Evolutionary conservation across 1,140 invertebrate species (phyloP).

Genomic region (Pogonomyrmex barbatus): DNA sequence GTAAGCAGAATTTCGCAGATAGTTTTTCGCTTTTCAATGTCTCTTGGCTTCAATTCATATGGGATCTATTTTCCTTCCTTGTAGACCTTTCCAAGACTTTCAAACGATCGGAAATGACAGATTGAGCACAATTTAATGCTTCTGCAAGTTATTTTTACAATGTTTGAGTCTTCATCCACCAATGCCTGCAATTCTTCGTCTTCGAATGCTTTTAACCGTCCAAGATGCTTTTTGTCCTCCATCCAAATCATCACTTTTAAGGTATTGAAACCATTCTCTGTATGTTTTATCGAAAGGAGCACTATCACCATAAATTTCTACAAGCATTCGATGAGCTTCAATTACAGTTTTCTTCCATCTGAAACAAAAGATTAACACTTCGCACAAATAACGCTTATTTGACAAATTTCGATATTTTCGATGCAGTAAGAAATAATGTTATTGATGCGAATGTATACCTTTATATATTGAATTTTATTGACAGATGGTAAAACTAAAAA

Average conservation of each 20-base stretch:
- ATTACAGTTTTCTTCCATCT: not conserved
- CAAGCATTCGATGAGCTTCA: slow-evolving; percentile 9
- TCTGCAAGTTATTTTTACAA: too few relatives aligned
- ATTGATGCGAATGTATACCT: not conserved
- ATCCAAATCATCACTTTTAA: not conserved
- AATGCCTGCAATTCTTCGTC: not conserved
- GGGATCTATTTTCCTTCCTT: too few relatives aligned
- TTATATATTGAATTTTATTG: not conserved
- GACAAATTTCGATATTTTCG: slow-evolving; percentile 8
- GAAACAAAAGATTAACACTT: not conserved
- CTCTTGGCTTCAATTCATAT: not conserved
- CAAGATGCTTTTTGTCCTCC: not conserved
- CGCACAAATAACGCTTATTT: not conserved
- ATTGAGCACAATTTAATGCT: too few relatives aligned
- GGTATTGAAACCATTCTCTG: not conserved
- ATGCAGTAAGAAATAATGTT: not conserved
- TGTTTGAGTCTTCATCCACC: not conserved
- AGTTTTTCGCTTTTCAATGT: not conserved
- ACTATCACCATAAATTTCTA: not conserved
- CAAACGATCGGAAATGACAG: too few relatives aligned
- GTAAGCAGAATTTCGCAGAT: not conserved
- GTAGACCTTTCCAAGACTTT: too few relatives aligned
- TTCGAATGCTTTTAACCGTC: not conserved
- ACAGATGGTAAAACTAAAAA: not conserved
- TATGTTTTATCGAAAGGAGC: not conserved